These are phyloP conservation scores for Idris sp. DNA, from an alignment of 1,140 invertebrate genomes.

Conservation along the genomic window DNA sequence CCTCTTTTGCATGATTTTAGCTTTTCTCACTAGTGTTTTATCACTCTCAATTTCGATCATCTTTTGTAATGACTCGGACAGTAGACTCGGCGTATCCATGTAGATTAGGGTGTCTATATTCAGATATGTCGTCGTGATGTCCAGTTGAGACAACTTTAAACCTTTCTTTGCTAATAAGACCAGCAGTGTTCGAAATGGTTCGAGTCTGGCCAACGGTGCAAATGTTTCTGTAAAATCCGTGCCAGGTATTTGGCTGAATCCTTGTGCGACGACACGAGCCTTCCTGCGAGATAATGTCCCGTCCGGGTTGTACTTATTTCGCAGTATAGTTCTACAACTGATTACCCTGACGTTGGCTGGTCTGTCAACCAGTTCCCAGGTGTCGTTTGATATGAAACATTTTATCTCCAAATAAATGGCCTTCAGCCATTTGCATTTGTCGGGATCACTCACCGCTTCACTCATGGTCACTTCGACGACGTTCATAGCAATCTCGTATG, in stretches of 20 bases:
- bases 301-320: not conserved
- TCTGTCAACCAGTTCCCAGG: not conserved
- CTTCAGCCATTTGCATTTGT: too few relatives aligned
- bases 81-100: slow-evolving; percentile 56
- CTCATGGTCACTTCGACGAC: too few relatives aligned
- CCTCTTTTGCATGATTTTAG: not conserved
- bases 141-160: slow-evolving; percentile 18
- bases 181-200: slow-evolving; percentile 15
- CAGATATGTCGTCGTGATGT: slow-evolving; percentile 55
- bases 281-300: not conserved
- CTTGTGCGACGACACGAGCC: not conserved
- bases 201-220: slow-evolving; percentile 29
- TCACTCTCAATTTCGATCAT: not conserved
- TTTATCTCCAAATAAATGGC: not conserved
- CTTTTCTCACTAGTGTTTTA: not conserved
- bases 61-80: not conserved
- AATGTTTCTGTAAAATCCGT: not conserved
- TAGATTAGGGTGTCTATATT: slow-evolving; percentile 62
- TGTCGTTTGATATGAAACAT: not conserved
- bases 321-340: not conserved
- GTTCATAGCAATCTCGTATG: too few relatives aligned
- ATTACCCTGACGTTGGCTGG: not conserved
- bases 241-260: slow-evolving; percentile 2
- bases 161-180: slow-evolving; percentile 11
- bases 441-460: too few relatives aligned